Percentiles rank a stretch among this genome's conserved stretches.
phyloP scores from a whole-genome alignment of 2,113 vertebrate genomes.

The Nothobranchius kuhntae region DNA sequence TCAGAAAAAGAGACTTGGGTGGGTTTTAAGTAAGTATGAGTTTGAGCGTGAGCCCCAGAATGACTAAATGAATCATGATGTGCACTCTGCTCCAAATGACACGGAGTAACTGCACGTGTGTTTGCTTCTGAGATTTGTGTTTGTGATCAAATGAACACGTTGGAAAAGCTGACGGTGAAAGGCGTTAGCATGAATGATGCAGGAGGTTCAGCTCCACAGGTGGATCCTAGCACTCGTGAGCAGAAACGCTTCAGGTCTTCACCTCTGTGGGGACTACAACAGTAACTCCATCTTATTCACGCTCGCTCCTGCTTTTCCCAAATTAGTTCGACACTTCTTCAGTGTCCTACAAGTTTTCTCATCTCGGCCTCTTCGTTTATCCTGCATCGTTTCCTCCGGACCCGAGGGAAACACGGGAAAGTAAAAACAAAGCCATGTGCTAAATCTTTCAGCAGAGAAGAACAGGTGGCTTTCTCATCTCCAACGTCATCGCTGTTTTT shows the following conservation, averaged over 20 bases:
- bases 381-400: neutral
- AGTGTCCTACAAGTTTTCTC: slow-evolving; percentile 5
- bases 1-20: too few species aligned
- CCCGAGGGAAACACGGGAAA: slow-evolving; percentile 6
- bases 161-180: slow-evolving; percentile 10
- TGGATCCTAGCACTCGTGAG: slow-evolving; percentile 14
- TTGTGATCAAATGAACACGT: too few species aligned
- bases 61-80: too few species aligned
- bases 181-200: slow-evolving; percentile 17
- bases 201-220: neutral
- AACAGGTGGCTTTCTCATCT: slow-evolving; percentile 63
- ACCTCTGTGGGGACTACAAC: neutral
- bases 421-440: slow-evolving; percentile 38
- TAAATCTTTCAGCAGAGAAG: slow-evolving; percentile 48
- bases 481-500: slow-evolving; percentile 53
- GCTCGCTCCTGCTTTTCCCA: slow-evolving; percentile 13
- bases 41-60: too few species aligned
- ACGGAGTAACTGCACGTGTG: too few species aligned
- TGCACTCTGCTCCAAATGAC: too few species aligned
- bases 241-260: slow-evolving; percentile 5
- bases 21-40: too few species aligned
- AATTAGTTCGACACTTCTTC: slow-evolving; percentile 18
- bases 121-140: too few species aligned
- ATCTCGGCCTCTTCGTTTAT: slow-evolving; percentile 4
- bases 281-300: slow-evolving; percentile 4